Evolutionary conservation across 2,888 invertebrate species (phyloP).

Genomic region (Rhingia rostrata): DNA sequence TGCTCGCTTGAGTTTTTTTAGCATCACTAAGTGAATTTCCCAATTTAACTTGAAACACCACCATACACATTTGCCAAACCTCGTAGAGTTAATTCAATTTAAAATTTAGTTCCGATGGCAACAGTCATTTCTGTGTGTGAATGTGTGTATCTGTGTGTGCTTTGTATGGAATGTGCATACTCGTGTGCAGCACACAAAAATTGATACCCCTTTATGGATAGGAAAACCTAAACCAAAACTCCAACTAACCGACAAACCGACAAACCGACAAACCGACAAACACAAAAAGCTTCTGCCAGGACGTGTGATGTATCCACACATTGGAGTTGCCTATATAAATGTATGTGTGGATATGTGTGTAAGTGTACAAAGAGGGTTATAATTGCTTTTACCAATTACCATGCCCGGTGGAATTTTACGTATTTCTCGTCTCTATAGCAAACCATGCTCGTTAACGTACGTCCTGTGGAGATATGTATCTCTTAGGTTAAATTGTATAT

Average conservation of each 20-base stretch:
- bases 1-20: slow-evolving; percentile 14
- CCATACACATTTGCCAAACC: slow-evolving; percentile 6
- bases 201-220: background rate
- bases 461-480: background rate
- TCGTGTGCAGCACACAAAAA: background rate
- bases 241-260: no score
- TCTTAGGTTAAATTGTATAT: no score
- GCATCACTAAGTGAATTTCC: slow-evolving; percentile 50
- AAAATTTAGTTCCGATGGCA: slow-evolving; percentile 29
- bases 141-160: no score
- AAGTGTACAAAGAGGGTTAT: slow-evolving; percentile 16
- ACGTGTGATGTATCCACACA: background rate
- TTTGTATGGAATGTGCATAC: no score
- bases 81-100: slow-evolving; percentile 55
- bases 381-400: slow-evolving; percentile 55
- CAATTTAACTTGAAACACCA: slow-evolving; percentile 48
- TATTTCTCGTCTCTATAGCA: background rate
- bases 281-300: no score
- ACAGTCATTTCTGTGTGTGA: background rate
- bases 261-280: no score
- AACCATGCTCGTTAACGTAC: slow-evolving; percentile 1
- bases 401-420: slow-evolving; percentile 1
- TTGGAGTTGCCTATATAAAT: background rate
- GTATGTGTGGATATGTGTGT: background rate
- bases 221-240: no score